Evolutionary conservation across 2,888 invertebrate species (phyloP).

Genomic region (Fragum sueziense): DNA sequence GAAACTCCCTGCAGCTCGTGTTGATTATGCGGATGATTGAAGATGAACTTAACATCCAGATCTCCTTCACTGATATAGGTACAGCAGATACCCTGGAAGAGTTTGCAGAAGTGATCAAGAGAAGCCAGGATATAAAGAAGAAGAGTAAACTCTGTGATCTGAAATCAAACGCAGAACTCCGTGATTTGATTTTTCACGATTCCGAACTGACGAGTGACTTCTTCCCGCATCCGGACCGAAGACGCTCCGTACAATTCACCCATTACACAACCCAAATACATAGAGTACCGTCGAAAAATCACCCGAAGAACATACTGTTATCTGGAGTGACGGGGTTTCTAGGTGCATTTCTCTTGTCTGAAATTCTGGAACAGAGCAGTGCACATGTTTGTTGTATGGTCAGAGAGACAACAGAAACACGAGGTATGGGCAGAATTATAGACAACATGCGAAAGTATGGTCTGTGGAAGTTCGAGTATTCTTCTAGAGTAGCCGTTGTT

Average conservation of each 20-base stretch:
- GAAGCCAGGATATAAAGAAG: slow-evolving; percentile 53
- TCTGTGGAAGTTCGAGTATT: slow-evolving; percentile 67
- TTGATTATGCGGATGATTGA: slow-evolving; percentile 64
- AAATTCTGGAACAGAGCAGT: slow-evolving; percentile 65
- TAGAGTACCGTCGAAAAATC: slow-evolving; percentile 40
- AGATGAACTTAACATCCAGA: slow-evolving; percentile 51
- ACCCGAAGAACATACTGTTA: slow-evolving; percentile 64
- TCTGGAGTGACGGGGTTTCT: slow-evolving; percentile 71
- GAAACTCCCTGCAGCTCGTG: slow-evolving; percentile 71
- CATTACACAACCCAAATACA: slow-evolving; percentile 38
- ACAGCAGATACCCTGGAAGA: slow-evolving; percentile 68
- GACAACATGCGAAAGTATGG: slow-evolving; percentile 68
- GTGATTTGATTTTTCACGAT: slow-evolving; percentile 61
- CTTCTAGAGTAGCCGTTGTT: slow-evolving; percentile 63
- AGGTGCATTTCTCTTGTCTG: slow-evolving; percentile 66
- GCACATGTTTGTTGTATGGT: slow-evolving; percentile 71
- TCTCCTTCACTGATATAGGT: slow-evolving; percentile 68
- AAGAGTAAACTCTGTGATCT: slow-evolving; percentile 34
- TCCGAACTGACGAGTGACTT: slow-evolving; percentile 51
- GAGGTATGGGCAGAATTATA: slow-evolving; percentile 66
- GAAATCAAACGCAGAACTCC: slow-evolving; percentile 48
- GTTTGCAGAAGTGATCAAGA: slow-evolving; percentile 63
- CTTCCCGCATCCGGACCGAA: slow-evolving; percentile 46
- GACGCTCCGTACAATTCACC: slow-evolving; percentile 55
- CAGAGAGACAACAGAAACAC: slow-evolving; percentile 63